Evolutionary conservation across 2,888 invertebrate species (phyloP).

Genomic region (Amorpha juglandis): DNA sequence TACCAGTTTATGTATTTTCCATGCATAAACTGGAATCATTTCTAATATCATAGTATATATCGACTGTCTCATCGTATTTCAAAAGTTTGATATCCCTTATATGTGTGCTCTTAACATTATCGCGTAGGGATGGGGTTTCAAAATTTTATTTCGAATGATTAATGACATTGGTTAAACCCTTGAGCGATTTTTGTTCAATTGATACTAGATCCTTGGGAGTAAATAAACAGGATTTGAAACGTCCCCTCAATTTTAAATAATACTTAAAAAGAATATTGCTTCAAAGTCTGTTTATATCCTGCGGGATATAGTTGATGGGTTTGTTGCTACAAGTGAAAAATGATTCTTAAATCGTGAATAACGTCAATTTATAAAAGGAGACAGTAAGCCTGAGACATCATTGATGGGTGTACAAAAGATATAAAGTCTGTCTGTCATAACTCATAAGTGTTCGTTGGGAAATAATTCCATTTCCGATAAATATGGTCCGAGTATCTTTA

Average conservation of each 20-base stretch:
- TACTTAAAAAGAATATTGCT: constrained; percentile 56
- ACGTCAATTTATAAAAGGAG: neutral
- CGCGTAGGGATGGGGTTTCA: constrained; percentile 46
- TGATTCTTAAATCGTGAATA: constrained; percentile 34
- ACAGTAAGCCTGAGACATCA: neutral
- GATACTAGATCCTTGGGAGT: constrained; percentile 66
- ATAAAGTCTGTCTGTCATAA: neutral
- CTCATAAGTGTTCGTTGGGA: neutral
- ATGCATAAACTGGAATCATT: too few relatives aligned
- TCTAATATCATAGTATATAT: too few relatives aligned
- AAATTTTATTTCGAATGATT: constrained; percentile 71
- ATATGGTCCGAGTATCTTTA: constrained; percentile 25
- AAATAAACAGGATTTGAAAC: constrained; percentile 55
- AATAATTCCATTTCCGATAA: constrained; percentile 30
- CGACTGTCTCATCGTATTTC: neutral
- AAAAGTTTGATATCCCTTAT: constrained; percentile 34
- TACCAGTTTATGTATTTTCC: too few relatives aligned
- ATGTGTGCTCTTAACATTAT: constrained; percentile 44
- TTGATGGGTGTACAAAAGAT: neutral
- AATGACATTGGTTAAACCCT: constrained; percentile 70
- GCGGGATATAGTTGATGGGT: constrained; percentile 45
- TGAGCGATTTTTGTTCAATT: constrained; percentile 73
- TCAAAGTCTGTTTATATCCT: constrained; percentile 60
- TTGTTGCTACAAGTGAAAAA: constrained; percentile 53
- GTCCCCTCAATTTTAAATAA: constrained; percentile 63